Base-by-base conservation (phyloP, 2,888 invertebrate genomes). In the Pantelozetes paolii region DNA sequence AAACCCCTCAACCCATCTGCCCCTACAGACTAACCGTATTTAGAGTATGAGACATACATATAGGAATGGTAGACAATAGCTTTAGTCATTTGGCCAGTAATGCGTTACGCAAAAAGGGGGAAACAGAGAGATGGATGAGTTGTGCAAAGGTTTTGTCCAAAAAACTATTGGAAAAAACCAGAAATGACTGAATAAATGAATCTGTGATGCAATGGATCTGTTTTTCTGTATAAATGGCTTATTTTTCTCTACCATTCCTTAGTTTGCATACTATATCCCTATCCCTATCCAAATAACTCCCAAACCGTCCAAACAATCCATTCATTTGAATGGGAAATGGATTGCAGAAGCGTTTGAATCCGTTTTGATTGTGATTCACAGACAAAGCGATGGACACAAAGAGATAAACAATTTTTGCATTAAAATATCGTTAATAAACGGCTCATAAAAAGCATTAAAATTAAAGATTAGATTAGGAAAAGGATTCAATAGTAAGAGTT, bases 61-160 rank as follows among this genome's bases (percentile, higher is more conserved):
- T 1, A 36, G 36, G 32, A 36, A 36, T 36, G 42, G 67, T 20
- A 67, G 67, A 67, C 67, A 67, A 67, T 67, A 40, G 67, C 67
- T 67, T 67, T 67, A 67, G 67, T 67, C 67, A 67, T 67, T 67
- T 67, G 67, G 67, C 67, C 67, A 40, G 23, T 67, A 40, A 67
- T 40, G 67, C 67, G 67, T 67, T 67, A 40, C 67, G 67, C 40
- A 67, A 67, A 67, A 57, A 57, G 40, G 67, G 67, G 67, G 42
- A 67, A 67, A 20, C 23, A 23, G 26, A 54, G 15, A 67, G 67
- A 67, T 67, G 67, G 67, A 67, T 67, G 36, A 67, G 67, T 36
- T 67, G 20, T 15, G 67, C n/a, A 32, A 67, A 40, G 40, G 28
- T 40, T 67, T 42, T 67, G 67, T 59, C 28, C 28, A 32, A 59